phyloP scores from a whole-genome alignment of 1,140 invertebrate species.

The Littorina saxatilis region DNA sequence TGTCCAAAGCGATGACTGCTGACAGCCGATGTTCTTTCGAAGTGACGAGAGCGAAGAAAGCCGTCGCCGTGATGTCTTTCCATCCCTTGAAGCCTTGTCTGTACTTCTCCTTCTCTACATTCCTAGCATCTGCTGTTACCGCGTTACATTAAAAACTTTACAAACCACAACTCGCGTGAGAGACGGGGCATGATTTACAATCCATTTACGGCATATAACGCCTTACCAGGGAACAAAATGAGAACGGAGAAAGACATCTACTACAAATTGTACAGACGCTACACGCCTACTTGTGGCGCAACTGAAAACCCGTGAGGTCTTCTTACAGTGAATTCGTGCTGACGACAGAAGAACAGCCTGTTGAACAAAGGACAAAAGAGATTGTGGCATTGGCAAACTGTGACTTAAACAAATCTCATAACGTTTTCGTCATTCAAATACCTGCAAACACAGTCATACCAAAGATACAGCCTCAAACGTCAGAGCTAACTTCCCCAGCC shows the following conservation, averaged over 20 bases:
- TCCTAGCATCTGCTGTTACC: background rate
- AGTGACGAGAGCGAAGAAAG: background rate
- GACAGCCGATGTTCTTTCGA: conserved; percentile 8
- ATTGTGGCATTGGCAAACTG: conserved; percentile 5
- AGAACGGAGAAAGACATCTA: background rate
- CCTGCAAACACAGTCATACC: no score
- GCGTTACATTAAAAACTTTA: background rate
- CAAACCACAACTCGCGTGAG: background rate
- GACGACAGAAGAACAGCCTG: conserved; percentile 2
- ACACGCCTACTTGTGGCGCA: background rate
- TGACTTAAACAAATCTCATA: no score
- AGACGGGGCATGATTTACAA: conserved; percentile 5
- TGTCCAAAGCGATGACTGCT: background rate
- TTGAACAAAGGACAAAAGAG: conserved; percentile 24
- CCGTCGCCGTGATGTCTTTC: background rate
- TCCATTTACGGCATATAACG: background rate
- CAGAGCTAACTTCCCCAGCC: no score
- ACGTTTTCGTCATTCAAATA: no score
- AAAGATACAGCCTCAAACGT: no score
- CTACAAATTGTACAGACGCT: background rate
- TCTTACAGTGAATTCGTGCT: conserved; percentile 17
- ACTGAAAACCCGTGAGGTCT: background rate
- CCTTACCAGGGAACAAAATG: background rate
- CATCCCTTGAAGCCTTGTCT: background rate
- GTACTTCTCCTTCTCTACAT: background rate